Evolutionary conservation across 2,797 vertebrate genomes (phyloP).

Genomic region (Pipistrellus nathusii): DNA sequence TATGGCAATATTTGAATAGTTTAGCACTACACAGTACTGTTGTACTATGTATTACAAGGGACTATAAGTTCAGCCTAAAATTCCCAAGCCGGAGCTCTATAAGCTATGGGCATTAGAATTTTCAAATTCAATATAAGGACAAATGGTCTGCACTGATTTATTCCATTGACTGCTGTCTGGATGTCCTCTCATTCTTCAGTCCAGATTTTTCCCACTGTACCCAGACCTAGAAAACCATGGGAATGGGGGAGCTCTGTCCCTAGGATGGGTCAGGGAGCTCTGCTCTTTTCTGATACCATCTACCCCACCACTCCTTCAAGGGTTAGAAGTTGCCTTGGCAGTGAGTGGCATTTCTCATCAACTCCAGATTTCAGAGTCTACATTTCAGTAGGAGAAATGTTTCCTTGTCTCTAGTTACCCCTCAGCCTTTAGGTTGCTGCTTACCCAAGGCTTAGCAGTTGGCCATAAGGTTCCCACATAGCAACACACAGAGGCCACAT

Average conservation of each 20-base stretch:
- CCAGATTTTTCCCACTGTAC: neutral
- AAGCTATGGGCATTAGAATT: neutral
- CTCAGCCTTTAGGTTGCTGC: neutral
- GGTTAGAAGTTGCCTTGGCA: neutral
- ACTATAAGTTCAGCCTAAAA: neutral
- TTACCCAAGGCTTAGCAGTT: neutral
- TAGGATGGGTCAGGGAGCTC: neutral
- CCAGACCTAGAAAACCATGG: neutral
- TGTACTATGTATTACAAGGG: neutral
- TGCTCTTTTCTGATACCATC: neutral
- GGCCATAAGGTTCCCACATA: neutral
- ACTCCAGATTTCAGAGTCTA: neutral
- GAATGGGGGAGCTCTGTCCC: too few relatives aligned
- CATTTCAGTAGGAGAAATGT: neutral
- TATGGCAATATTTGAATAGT: neutral
- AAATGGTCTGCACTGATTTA: neutral
- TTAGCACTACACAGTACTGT: neutral
- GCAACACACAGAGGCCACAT: neutral
- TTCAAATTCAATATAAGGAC: neutral
- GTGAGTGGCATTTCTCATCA: neutral
- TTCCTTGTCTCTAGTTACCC: neutral
- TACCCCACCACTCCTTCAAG: neutral
- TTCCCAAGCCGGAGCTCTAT: neutral
- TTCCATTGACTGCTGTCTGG: neutral
- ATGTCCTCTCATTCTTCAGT: neutral